Percentiles rank a stretch among this genome's conserved stretches.
phyloP scores from a whole-genome alignment of 1,140 invertebrate genomes.

The Mizuhopecten yessoensis region DNA sequence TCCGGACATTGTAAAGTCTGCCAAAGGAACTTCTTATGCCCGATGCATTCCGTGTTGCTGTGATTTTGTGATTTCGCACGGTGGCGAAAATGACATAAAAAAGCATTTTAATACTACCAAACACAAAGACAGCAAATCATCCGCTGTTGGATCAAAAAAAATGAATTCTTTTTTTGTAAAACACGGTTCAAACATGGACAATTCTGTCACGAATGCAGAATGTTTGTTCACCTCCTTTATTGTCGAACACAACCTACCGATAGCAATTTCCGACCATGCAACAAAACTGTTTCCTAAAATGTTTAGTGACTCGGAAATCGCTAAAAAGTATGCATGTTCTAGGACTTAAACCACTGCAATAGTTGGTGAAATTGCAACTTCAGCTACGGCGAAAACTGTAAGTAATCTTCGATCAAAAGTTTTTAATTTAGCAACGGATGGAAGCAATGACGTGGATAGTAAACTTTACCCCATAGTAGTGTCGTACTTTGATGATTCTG shows the following conservation, averaged over 20 bases:
- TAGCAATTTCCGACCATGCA: constrained; percentile 47
- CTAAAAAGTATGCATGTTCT: constrained; percentile 45
- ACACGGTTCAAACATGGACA: no score
- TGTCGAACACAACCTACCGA: constrained; percentile 44
- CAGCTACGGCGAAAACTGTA: neutral
- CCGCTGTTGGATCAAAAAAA: neutral
- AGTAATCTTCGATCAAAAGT: constrained; percentile 37
- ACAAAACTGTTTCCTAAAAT: constrained; percentile 45
- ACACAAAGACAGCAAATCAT: neutral
- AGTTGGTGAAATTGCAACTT: neutral
- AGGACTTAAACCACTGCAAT: constrained; percentile 45
- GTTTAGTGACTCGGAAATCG: constrained; percentile 50
- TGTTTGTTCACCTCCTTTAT: constrained; percentile 43
- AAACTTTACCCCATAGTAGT: constrained; percentile 50
- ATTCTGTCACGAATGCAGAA: constrained; percentile 45
- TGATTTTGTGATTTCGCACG: constrained; percentile 41
- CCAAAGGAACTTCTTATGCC: neutral
- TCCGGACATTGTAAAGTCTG: neutral
- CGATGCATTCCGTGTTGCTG: constrained; percentile 53
- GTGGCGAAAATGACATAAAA: neutral
- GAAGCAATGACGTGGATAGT: constrained; percentile 29
- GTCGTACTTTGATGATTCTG: constrained; percentile 41
- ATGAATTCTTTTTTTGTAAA: neutral
- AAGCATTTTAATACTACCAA: neutral
- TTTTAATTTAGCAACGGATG: constrained; percentile 36